Conservation (phyloP, 2,797 vertebrate genomes). For the Miichthys miiuy region DNA sequence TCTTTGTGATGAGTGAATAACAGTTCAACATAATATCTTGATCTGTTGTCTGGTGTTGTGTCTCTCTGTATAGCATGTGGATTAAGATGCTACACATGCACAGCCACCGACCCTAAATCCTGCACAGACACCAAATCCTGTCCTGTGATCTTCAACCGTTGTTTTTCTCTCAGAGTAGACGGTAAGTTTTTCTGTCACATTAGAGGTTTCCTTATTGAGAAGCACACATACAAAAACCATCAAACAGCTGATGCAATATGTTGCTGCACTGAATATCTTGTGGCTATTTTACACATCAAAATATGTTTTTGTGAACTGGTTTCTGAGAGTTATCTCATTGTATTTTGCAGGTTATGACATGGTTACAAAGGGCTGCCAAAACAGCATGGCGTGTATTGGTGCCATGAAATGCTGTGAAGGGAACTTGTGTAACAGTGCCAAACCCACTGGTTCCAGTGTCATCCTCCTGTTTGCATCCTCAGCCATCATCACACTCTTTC, state of each 20-base stretch:
- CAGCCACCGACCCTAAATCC: slow-evolving; percentile 20
- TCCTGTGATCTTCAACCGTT: slow-evolving; percentile 41
- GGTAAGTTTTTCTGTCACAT: slow-evolving; percentile 37
- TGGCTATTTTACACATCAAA: background rate
- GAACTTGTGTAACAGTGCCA: slow-evolving; percentile 49
- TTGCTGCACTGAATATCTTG: background rate
- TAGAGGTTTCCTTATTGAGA: background rate
- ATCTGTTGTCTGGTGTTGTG: background rate
- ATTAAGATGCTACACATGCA: slow-evolving; percentile 72
- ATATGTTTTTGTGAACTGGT: background rate
- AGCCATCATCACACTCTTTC: slow-evolving; percentile 28
- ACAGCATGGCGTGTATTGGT: accelerated
- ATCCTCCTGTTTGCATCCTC: slow-evolving; percentile 45
- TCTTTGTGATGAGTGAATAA: too few species aligned
- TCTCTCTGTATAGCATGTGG: slow-evolving; percentile 62
- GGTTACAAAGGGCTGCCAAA: slow-evolving; percentile 8
- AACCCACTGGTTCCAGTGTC: slow-evolving; percentile 22
- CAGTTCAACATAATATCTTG: background rate
- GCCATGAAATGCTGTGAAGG: slow-evolving; percentile 19
- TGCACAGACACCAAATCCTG: slow-evolving; percentile 65
- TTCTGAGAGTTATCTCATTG: background rate
- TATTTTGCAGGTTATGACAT: background rate
- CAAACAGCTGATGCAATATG: background rate
- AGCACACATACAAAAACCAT: background rate
- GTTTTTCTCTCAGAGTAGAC: slow-evolving; percentile 31